Evolutionary conservation across 1,140 invertebrate genomes (phyloP).

Genomic region (Sitobion miscanthi): DNA sequence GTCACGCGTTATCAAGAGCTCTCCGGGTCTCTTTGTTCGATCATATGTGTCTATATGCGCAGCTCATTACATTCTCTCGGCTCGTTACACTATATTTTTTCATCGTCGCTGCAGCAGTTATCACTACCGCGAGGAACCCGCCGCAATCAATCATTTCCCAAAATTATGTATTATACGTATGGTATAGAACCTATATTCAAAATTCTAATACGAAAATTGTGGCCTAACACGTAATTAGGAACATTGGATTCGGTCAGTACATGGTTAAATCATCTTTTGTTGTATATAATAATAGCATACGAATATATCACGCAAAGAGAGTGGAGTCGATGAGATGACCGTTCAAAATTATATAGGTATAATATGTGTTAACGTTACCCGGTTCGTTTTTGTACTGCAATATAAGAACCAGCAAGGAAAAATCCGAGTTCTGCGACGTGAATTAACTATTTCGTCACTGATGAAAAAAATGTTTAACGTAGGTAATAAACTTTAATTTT

Average conservation of each 20-base stretch:
- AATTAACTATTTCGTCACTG: background rate
- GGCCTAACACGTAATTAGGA: background rate
- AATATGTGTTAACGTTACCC: background rate
- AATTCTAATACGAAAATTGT: background rate
- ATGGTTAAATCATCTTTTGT: conserved; percentile 25
- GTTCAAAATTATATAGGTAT: background rate
- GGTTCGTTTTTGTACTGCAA: background rate
- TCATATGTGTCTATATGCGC: conserved; percentile 12
- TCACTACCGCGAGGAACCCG: background rate
- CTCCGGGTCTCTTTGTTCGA: conserved; percentile 45
- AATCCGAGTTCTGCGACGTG: background rate
- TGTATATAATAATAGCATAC: background rate
- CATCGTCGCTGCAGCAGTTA: background rate
- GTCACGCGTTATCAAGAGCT: conserved; percentile 56
- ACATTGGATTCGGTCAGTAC: conserved; percentile 20
- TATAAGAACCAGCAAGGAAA: background rate
- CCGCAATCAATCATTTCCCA: conserved; percentile 17
- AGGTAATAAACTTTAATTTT: background rate
- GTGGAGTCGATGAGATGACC: background rate
- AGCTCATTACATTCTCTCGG: conserved; percentile 46
- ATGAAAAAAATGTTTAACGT: background rate
- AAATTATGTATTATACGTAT: conserved; percentile 6
- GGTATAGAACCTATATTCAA: background rate
- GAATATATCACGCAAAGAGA: background rate
- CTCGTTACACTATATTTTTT: conserved; percentile 37